A percentile compares a stretch with the other conserved stretches of the same genome.
These are phyloP conservation scores for Cephus spinipes DNA, from an alignment of 2,888 invertebrate genomes.

Conservation along the genomic window DNA sequence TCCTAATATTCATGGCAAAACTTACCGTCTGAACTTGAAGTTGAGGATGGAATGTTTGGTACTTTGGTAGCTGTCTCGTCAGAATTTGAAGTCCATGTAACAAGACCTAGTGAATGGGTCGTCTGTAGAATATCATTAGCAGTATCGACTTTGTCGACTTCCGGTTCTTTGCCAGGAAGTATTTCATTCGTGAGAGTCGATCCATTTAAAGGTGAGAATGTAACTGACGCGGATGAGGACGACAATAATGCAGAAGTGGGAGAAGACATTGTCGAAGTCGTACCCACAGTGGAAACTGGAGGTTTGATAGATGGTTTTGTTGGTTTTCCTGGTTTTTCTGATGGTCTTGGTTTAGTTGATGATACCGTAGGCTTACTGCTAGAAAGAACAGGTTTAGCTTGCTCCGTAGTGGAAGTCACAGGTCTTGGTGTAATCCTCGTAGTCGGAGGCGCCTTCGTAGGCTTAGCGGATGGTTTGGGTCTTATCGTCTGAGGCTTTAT, in stretches of 20 bases:
- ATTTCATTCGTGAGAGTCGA: constrained; percentile 38
- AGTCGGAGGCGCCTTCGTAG: constrained; percentile 45
- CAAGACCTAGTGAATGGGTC: constrained; percentile 61
- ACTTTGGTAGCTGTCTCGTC: constrained; percentile 56
- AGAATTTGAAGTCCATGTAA: constrained; percentile 69
- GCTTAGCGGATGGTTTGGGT: constrained; percentile 29
- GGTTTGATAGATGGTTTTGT: constrained; percentile 24
- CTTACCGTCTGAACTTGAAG: constrained; percentile 45
- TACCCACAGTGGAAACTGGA: constrained; percentile 14
- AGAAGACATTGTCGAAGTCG: constrained; percentile 33
- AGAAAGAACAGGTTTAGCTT: constrained; percentile 20
- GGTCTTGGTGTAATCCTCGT: constrained; percentile 21
- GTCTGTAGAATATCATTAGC: constrained; percentile 42
- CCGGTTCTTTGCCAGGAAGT: constrained; percentile 31
- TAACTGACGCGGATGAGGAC: constrained; percentile 10
- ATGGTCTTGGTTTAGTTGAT: constrained; percentile 10
- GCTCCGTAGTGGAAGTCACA: constrained; percentile 20
- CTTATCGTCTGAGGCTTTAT: constrained; percentile 12
- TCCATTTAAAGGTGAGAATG: constrained; percentile 24
- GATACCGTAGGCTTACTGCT: not conserved
- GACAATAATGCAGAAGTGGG: constrained; percentile 21
- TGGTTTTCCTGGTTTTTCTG: constrained; percentile 23
- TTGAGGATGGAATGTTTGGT: constrained; percentile 43
- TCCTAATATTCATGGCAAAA: not conserved
- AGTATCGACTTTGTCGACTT: constrained; percentile 34